Conservation (phyloP, 2,113 vertebrate species). For the Percina caprodes region DNA sequence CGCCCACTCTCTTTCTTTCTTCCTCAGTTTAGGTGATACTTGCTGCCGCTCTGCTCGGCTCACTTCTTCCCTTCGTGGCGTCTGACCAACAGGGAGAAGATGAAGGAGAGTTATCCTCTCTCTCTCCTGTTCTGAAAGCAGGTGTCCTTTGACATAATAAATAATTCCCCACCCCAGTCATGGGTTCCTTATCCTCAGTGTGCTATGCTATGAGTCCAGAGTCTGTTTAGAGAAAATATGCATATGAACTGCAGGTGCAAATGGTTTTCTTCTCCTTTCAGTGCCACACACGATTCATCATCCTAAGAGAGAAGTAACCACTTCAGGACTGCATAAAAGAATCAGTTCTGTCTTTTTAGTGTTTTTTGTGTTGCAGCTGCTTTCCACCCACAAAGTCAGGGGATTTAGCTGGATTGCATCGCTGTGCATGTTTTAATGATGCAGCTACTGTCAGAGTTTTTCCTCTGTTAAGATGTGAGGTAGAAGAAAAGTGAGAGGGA, state of each 20-base stretch:
- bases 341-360: constrained; percentile 12
- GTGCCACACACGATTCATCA: background rate
- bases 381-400: constrained; percentile 44
- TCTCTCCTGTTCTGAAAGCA: constrained; percentile 18
- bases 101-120: background rate
- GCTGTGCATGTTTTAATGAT: constrained; percentile 59
- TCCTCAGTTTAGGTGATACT: constrained; percentile 54
- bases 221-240: constrained; percentile 30
- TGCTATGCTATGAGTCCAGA: constrained; percentile 5
- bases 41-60: constrained; percentile 49
- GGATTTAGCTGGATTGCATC: constrained; percentile 12
- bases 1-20: constrained; percentile 59
- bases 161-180: constrained; percentile 38
- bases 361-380: constrained; percentile 22
- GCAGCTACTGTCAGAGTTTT: constrained; percentile 34
- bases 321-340: constrained; percentile 32
- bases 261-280: constrained; percentile 30
- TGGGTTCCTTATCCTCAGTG: background rate
- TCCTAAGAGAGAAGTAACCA: constrained; percentile 17
- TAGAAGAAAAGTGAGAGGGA: constrained; percentile 32
- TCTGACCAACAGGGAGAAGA: constrained; percentile 48
- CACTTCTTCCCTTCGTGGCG: constrained; percentile 41
- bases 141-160: constrained; percentile 33
- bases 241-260: constrained; percentile 30
- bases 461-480: constrained; percentile 32